phyloP scores from a whole-genome alignment of 2,113 vertebrate genomes.

The Sorex araneus region DNA sequence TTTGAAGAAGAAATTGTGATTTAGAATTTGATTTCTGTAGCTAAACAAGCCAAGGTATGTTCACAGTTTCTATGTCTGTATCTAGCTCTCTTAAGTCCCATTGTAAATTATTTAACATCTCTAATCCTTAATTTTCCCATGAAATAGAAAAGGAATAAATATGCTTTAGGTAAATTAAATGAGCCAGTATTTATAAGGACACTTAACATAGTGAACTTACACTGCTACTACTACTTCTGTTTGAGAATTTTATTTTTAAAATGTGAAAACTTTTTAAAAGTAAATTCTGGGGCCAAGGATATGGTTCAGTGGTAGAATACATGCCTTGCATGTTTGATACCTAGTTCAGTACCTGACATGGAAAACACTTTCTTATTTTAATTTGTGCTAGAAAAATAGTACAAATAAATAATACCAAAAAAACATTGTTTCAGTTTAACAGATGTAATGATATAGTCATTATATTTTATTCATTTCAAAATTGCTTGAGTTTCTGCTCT shows the following conservation, averaged over 20 bases:
- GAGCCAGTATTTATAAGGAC: not conserved
- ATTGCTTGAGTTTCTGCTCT: not conserved
- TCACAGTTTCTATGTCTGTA: not conserved
- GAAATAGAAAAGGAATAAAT: constrained; percentile 14
- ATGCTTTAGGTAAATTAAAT: constrained; percentile 49
- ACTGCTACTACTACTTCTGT: not conserved
- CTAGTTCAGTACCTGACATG: too few species aligned
- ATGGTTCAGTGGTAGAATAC: too few species aligned
- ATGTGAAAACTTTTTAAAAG: not conserved
- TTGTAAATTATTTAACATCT: constrained; percentile 54
- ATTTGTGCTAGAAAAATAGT: not conserved
- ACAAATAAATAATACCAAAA: too few species aligned
- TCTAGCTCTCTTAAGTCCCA: not conserved
- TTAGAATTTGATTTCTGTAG: constrained; percentile 20
- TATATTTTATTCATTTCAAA: not conserved
- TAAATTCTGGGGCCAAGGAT: too few species aligned
- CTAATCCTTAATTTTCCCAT: constrained; percentile 40
- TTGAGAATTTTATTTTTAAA: constrained; percentile 52
- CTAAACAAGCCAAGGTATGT: not conserved
- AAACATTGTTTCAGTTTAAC: constrained; percentile 1
- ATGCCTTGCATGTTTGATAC: too few species aligned
- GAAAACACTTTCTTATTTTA: not conserved
- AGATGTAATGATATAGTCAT: not conserved
- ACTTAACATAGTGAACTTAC: constrained; percentile 17
- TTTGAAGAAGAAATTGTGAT: constrained; percentile 16